phyloP scores from a whole-genome alignment of 2,888 invertebrate species.

The Eustalomyia histrio region DNA sequence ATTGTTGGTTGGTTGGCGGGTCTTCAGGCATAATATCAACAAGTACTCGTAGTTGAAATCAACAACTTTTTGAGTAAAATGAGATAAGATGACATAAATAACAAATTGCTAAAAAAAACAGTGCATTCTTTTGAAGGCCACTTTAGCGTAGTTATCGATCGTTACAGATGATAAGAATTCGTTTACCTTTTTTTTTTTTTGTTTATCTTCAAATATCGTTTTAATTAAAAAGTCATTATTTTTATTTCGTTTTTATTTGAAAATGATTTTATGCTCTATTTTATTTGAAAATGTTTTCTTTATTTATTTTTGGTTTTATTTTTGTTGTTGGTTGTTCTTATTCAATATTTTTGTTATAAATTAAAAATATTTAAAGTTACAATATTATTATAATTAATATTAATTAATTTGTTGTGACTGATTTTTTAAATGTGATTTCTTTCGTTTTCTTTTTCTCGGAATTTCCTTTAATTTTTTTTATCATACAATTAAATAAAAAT shows the following conservation, averaged over 20 bases:
- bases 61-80: background rate
- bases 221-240: too few species aligned
- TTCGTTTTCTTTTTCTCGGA: slow-evolving; percentile 63
- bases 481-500: slow-evolving; percentile 65
- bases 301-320: slow-evolving; percentile 55
- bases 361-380: slow-evolving; percentile 67
- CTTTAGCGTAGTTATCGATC: too few species aligned
- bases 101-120: too few species aligned
- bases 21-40: too few species aligned
- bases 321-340: slow-evolving; percentile 58
- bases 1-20: too few species aligned
- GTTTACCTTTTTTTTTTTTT: too few species aligned
- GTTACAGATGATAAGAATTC: too few species aligned
- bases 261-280: slow-evolving; percentile 71
- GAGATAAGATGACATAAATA: too few species aligned
- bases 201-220: too few species aligned
- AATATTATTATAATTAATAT: slow-evolving; percentile 51
- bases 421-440: slow-evolving; percentile 67
- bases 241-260: slow-evolving; percentile 65
- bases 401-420: slow-evolving; percentile 72
- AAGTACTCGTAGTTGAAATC: slow-evolving; percentile 20
- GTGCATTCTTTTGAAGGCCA: too few species aligned
- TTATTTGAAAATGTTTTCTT: slow-evolving; percentile 68
- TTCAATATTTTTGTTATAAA: slow-evolving; percentile 58
- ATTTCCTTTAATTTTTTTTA: slow-evolving; percentile 46